Evolutionary conservation across 2,888 invertebrate genomes (phyloP), one percentile per base, ranked within the genome.

Genomic region (Morinoia aosen): DNA sequence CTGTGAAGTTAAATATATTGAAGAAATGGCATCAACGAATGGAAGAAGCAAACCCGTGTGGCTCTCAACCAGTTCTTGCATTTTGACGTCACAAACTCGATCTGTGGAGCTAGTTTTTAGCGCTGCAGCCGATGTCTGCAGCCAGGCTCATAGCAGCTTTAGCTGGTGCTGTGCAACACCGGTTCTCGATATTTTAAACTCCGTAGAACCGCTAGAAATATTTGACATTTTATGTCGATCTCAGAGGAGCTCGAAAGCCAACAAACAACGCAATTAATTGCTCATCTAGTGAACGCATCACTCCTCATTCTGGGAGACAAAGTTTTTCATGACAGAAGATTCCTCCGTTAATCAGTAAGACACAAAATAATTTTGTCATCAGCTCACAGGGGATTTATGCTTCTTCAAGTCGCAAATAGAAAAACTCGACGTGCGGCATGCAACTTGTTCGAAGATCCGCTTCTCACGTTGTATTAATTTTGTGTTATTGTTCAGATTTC

Each of bases 11-110:
- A 90, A 10, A 10, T 8, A 90, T 48, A 12, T 40, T 40, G 90
- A 48, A 90, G 39, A 48, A 39, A 2, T 90, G 90, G 90, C 48
- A 90, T 40, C 40, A 48, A 5, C 48, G 48, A 48, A 90, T 25
- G 0, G 25, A 7, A 14, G 90, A 90, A 90, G 90, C 48, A 90
- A 25, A 4, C 40, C 48, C 11, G 90, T 39, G 33, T 90, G 40
- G 90, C 90, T 39, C 90, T 39, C 90, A 40, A 90, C 90, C 39
- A 90, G 40, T 90, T 90, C 90, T 90, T 90, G 90, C 48, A 39
- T 19, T 90, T 40, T 90, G 90, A 90, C 90, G 90, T 90, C 90
- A 90, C 90, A 40, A 40, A 16, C 12, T 48, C 90, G 90, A 40
- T 39, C 25, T 90, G 40, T 14, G 33, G 39, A 40, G 39, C 90